Evolutionary conservation across 1,140 invertebrate genomes (phyloP), one percentile per base, ranked within the genome.

Genomic region (Lordiphosa collinella): DNA sequence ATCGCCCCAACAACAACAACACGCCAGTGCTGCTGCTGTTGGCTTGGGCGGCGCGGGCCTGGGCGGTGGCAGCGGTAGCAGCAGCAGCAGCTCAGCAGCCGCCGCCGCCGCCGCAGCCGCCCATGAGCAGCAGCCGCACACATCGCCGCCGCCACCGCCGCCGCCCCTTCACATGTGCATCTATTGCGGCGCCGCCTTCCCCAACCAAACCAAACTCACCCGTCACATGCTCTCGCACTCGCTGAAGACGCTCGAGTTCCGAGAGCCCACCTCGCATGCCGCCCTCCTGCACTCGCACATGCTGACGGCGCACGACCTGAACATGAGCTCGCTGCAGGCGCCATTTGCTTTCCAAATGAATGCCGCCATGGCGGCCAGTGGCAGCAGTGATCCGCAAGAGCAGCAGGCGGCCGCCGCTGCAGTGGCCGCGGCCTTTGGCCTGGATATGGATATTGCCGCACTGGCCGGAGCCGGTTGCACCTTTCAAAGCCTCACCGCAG

Each of bases 181-280:
- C 91, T 96, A 96, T 91, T 96, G 95, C 92, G 94, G 94, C 87
- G 93, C 93, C 71, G 92, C 93, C 86, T 96, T 96, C 89, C 94
- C 95, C 66, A 94, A 95, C 87, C 95, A 96, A 92, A 95, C 93
- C 92, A 96, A 96, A 92, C 91, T 96, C 87, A 95, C 95, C 76
- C 91, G 95, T 86, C 95, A 96, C 91, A 94, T 96, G 89, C 92
- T 96, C 76, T 95, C 94, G 88, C 95, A 96, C 90, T 95, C 94
- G 82, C 92, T 96, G 89, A 95, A 96, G 90, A 93, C 94, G 68
- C 92, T 95, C 84, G 95, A 96, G 91, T 95, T 94, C 89, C 92
- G 94, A 65, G 94, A 95, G 76, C 93, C 92, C 76, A 22, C 72
- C 11, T 41, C 67, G 2, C 64, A 67, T 16, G 64, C 75, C 43